phyloP scores from a whole-genome alignment of 30 jellyfish, hydroid and myxozoan genomes.

The Phacellophora camtschatica region DNA sequence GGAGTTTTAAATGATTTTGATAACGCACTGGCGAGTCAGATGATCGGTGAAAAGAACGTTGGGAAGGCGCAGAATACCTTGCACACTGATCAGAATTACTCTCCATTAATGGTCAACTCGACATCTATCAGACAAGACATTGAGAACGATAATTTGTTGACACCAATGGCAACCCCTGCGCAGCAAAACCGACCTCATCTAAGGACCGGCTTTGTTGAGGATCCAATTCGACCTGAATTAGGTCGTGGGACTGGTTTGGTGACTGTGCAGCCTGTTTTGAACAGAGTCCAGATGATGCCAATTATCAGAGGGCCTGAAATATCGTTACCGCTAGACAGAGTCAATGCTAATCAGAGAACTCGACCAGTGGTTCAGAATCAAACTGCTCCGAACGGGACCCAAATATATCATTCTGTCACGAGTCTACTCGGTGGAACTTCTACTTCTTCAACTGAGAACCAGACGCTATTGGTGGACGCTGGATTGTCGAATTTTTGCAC shows the following conservation, averaged over 20 bases:
- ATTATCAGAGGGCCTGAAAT: background rate
- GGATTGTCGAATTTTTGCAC: background rate
- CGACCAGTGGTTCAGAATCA: background rate
- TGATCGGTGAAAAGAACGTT: background rate
- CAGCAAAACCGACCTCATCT: background rate
- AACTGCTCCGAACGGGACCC: background rate
- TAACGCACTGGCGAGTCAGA: background rate
- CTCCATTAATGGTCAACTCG: background rate
- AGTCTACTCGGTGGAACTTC: conserved; percentile 14
- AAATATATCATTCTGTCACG: conserved; percentile 48
- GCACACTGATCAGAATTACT: background rate
- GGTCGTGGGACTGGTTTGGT: background rate
- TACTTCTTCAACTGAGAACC: conserved; percentile 23
- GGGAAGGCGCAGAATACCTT: background rate
- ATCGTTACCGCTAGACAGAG: background rate
- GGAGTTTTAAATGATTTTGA: background rate
- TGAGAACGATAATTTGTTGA: background rate
- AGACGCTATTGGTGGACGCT: conserved; percentile 23
- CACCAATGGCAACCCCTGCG: no score
- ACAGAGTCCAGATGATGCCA: background rate
- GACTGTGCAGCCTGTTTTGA: background rate
- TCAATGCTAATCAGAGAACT: background rate
- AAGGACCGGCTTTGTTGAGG: background rate
- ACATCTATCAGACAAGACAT: background rate
- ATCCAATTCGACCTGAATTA: background rate